Evolutionary conservation across 2,797 vertebrate species (phyloP).

Genomic region (Phoeniculus purpureus): DNA sequence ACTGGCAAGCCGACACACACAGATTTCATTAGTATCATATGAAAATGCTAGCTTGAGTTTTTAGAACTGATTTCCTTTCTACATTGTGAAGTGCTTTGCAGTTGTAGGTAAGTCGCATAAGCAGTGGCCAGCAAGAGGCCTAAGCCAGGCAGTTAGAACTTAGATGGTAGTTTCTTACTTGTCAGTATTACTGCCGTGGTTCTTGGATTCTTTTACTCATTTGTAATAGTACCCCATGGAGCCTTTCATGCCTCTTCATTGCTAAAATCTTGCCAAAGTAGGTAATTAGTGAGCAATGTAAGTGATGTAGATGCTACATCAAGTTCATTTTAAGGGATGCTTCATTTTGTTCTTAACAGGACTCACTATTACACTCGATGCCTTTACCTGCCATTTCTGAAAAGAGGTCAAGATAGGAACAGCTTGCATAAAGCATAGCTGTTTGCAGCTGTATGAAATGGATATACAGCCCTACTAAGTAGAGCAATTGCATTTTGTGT

Average conservation of each 20-base stretch:
- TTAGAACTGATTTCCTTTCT: background rate
- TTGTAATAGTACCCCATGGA: background rate
- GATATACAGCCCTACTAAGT: background rate
- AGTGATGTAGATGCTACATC: background rate
- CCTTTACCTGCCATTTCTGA: background rate
- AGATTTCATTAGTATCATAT: background rate
- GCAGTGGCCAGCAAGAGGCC: background rate
- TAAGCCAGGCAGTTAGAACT: background rate
- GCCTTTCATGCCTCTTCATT: background rate
- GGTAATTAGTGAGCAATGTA: background rate
- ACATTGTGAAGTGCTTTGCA: background rate
- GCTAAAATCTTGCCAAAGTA: background rate
- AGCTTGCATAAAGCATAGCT: background rate
- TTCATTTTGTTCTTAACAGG: background rate
- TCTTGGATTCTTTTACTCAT: background rate
- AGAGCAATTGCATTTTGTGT: constrained; percentile 1
- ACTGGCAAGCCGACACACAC: background rate
- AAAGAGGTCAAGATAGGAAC: background rate
- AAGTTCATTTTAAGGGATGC: background rate
- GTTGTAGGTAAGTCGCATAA: background rate
- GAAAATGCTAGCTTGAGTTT: constrained; percentile 21
- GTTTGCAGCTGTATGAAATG: background rate
- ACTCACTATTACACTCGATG: background rate
- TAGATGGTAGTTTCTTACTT: background rate
- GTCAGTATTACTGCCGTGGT: background rate